Conservation (phyloP, 2,797 vertebrate species). For the Labroides dimidiatus region DNA sequence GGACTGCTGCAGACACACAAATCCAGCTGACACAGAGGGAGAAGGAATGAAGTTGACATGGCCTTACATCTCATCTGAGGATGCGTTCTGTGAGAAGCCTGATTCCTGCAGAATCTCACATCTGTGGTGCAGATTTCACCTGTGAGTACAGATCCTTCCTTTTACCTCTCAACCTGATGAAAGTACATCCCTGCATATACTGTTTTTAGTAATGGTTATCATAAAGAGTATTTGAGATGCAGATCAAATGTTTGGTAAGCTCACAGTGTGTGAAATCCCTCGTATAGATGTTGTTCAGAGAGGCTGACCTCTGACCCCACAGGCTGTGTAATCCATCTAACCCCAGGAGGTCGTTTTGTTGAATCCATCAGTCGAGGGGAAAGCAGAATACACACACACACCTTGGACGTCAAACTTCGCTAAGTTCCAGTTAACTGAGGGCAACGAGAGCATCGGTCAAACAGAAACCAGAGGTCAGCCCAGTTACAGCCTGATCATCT, state of each 20-base stretch:
- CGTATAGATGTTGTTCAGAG: not conserved
- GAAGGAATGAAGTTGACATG: constrained; percentile 38
- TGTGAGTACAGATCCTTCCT: constrained; percentile 62
- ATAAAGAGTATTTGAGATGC: not conserved
- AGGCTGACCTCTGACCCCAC: constrained; percentile 55
- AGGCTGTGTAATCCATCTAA: constrained; percentile 38
- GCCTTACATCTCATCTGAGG: constrained; percentile 40
- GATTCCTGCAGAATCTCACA: constrained; percentile 9
- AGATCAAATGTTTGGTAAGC: not conserved
- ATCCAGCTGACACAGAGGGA: constrained; percentile 22
- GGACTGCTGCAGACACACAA: constrained; percentile 24
- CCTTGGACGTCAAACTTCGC: constrained; percentile 15
- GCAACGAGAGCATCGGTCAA: constrained; percentile 21
- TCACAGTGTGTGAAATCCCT: not conserved
- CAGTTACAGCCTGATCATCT: constrained; percentile 2
- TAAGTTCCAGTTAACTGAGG: constrained; percentile 8
- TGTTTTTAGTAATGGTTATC: not conserved
- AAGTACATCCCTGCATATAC: not conserved
- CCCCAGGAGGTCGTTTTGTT: constrained; percentile 36
- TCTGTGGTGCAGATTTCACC: constrained; percentile 32
- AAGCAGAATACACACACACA: constrained; percentile 32
- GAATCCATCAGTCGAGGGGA: constrained; percentile 39
- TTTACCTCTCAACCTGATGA: constrained; percentile 17
- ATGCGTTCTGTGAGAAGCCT: constrained; percentile 33
- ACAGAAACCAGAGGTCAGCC: constrained; percentile 20